Evolutionary conservation across 2,113 vertebrate species (phyloP).

Genomic region (Periophthalmodon schlosseri): DNA sequence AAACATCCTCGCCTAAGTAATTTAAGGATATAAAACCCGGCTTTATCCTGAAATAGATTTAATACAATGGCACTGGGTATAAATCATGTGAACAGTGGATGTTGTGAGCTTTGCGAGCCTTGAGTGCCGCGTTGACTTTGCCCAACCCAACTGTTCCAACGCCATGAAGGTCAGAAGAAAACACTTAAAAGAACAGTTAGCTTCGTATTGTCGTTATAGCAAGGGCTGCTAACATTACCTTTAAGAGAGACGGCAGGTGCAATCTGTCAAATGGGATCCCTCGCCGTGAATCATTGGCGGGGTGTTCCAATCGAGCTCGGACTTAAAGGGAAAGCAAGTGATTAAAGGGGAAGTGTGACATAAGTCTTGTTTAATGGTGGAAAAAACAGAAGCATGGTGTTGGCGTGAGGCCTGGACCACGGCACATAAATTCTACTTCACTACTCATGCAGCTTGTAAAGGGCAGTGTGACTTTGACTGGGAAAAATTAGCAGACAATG

Average conservation of each 20-base stretch:
- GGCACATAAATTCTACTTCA: slow-evolving; percentile 67
- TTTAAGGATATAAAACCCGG: slow-evolving; percentile 51
- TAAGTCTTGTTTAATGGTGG: slow-evolving; percentile 76
- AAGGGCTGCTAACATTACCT: slow-evolving; percentile 62
- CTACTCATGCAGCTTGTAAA: slow-evolving; percentile 71
- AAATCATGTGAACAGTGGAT: slow-evolving; percentile 39
- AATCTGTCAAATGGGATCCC: slow-evolving; percentile 71
- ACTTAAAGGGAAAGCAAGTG: slow-evolving; percentile 58
- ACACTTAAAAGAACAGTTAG: slow-evolving; percentile 65
- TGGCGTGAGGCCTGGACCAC: slow-evolving; percentile 61
- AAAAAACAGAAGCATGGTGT: slow-evolving; percentile 69
- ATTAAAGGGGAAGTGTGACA: slow-evolving; percentile 73
- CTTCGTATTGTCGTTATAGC: slow-evolving; percentile 34
- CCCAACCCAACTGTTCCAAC: slow-evolving; percentile 42
- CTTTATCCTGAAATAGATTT: slow-evolving; percentile 32
- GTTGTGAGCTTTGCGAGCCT: slow-evolving; percentile 13
- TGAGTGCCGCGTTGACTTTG: slow-evolving; percentile 42
- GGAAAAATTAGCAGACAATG: slow-evolving; percentile 60
- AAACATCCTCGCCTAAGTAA: slow-evolving; percentile 44
- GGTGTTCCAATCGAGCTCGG: slow-evolving; percentile 48
- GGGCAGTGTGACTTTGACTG: slow-evolving; percentile 74
- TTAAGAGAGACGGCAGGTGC: slow-evolving; percentile 74
- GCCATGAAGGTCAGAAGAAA: slow-evolving; percentile 70
- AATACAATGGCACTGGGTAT: slow-evolving; percentile 36
- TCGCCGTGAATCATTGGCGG: slow-evolving; percentile 62